These are phyloP conservation scores for Porites cylindrica DNA, from an alignment of 92 coral and sea anemone species.

Conservation along the genomic window DNA sequence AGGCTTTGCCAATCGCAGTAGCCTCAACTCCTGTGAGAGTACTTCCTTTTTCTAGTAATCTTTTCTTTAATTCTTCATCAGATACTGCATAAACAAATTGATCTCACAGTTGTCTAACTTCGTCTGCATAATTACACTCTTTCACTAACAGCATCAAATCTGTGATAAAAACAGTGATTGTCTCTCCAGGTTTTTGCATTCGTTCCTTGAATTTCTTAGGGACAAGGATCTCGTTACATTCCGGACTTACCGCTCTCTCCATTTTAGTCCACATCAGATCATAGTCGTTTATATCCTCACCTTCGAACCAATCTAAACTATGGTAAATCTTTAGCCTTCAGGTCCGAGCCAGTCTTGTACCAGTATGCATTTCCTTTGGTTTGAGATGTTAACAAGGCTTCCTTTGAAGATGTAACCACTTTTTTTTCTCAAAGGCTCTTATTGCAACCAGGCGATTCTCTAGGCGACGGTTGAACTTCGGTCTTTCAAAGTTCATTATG, in stretches of 20 bases:
- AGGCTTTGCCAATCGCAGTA: constrained; percentile 29
- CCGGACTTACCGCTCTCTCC: constrained; percentile 17
- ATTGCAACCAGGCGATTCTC: constrained; percentile 39
- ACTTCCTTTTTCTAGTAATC: background rate
- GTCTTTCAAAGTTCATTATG: constrained; percentile 31
- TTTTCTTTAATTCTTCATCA: constrained; percentile 7
- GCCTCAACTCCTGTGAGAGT: constrained; percentile 23
- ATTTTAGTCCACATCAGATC: too few species aligned
- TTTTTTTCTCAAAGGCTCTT: constrained; percentile 28
- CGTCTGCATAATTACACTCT: background rate
- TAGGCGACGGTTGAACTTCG: constrained; percentile 22
- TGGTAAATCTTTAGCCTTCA: constrained; percentile 20
- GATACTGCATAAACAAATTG: constrained; percentile 32
- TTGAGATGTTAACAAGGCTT: constrained; percentile 18
- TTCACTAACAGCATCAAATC: constrained; percentile 36
- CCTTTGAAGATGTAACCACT: constrained; percentile 7
- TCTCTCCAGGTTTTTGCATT: constrained; percentile 15
- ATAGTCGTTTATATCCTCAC: constrained; percentile 19
- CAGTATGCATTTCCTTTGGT: constrained; percentile 23
- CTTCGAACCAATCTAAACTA: constrained; percentile 43
- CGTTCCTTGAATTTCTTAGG: constrained; percentile 32
- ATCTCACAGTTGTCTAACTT: background rate
- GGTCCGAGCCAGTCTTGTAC: constrained; percentile 27
- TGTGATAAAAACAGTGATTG: constrained; percentile 2
- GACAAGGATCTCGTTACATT: constrained; percentile 27